Conservation (phyloP, 2,797 vertebrate species). For the Phylloscopus collybita region DNA sequence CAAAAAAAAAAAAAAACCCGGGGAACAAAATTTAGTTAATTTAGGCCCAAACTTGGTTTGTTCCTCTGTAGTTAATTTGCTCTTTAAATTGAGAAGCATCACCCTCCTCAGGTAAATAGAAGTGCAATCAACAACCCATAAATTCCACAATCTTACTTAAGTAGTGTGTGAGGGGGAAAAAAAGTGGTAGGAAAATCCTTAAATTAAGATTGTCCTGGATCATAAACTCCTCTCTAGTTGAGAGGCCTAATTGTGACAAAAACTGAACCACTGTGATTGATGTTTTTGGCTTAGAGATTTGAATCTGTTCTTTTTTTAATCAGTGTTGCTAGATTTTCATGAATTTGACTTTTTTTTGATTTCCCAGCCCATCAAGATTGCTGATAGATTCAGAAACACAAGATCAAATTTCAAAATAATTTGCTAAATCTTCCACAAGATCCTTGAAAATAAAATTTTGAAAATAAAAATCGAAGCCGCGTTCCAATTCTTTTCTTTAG, state of each 20-base stretch:
- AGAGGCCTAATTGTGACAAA: not conserved
- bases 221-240: not conserved
- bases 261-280: accelerated
- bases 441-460: not conserved
- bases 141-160: not conserved
- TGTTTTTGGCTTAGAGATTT: not conserved
- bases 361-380: not conserved
- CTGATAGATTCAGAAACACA: accelerated
- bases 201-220: not conserved
- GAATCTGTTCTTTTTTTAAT: not conserved
- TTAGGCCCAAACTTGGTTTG: constrained; percentile 14
- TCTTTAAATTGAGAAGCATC: not conserved
- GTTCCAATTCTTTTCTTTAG: not conserved
- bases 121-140: not conserved
- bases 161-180: not conserved
- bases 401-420: not conserved
- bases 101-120: not conserved
- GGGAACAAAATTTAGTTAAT: constrained; percentile 34
- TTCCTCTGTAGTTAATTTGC: constrained; percentile 48
- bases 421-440: not conserved
- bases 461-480: not conserved
- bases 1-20: not conserved
- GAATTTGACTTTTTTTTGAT: not conserved
- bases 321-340: accelerated
- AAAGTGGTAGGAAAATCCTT: not conserved